phyloP scores from a whole-genome alignment of 2,888 invertebrate species.

The Sesamia inferens region DNA sequence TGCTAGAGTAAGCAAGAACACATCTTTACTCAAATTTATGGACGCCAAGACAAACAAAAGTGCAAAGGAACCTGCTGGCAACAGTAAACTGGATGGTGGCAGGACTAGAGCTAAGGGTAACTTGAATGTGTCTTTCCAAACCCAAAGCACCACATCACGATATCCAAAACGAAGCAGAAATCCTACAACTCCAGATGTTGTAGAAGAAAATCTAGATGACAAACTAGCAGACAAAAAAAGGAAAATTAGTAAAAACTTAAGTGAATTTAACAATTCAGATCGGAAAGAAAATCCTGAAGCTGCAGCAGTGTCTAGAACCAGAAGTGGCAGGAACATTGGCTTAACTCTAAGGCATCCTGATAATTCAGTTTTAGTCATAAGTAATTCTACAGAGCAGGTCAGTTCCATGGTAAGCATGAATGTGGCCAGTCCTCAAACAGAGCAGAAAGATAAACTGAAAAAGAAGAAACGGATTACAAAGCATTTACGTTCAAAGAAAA shows the following conservation, averaged over 20 bases:
- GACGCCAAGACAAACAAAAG: constrained; percentile 69
- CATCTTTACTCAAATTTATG: constrained; percentile 81
- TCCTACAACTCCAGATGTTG: constrained; percentile 42
- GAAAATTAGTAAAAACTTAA: constrained; percentile 68
- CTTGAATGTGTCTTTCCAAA: constrained; percentile 77
- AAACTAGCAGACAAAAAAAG: constrained; percentile 59
- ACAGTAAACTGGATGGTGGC: constrained; percentile 37
- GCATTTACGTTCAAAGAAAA: constrained; percentile 69
- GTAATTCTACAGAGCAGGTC: constrained; percentile 77
- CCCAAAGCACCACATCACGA: constrained; percentile 76
- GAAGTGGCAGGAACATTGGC: constrained; percentile 80
- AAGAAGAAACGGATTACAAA: constrained; percentile 68
- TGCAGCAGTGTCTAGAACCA: constrained; percentile 73
- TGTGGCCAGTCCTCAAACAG: constrained; percentile 69
- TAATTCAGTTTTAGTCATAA: constrained; percentile 78
- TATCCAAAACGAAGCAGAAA: constrained; percentile 81
- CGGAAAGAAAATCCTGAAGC: constrained; percentile 79
- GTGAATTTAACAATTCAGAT: constrained; percentile 73
- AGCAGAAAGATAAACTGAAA: constrained; percentile 50
- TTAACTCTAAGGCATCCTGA: constrained; percentile 71
- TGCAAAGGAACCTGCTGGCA: constrained; percentile 33
- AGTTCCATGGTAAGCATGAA: constrained; percentile 80
- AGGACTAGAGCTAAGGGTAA: constrained; percentile 62
- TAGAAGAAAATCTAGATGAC: constrained; percentile 44
- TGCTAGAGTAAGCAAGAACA: constrained; percentile 73